A percentile compares a stretch with the other conserved stretches of the same genome.
Evolutionary conservation across 2,797 vertebrate genomes (phyloP).

Genomic region (Oophaga sylvatica): DNA sequence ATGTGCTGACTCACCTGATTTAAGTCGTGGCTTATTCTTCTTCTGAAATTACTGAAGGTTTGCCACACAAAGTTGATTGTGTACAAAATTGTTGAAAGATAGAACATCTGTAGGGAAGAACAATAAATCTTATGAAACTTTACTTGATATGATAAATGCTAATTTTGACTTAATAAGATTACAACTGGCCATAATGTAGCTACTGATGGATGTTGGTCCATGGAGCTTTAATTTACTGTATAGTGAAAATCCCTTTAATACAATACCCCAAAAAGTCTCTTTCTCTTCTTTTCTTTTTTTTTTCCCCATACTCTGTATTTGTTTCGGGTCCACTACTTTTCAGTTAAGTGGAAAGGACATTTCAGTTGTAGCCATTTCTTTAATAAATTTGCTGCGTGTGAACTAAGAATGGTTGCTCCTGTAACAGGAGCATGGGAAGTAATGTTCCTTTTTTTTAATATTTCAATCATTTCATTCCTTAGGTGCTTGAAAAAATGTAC

Average conservation of each 20-base stretch:
- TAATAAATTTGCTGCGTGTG: too few relatives aligned
- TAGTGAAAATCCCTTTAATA: too few relatives aligned
- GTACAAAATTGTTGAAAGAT: slow-evolving; percentile 85
- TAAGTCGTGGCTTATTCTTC: slow-evolving; percentile 73
- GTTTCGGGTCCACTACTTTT: too few relatives aligned
- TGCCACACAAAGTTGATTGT: slow-evolving; percentile 87
- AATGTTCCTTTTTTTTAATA: background rate
- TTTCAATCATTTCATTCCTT: background rate
- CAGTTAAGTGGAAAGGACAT: too few relatives aligned
- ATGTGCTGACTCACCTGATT: background rate
- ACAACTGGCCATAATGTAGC: background rate
- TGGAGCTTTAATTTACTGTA: too few relatives aligned
- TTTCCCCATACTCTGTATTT: too few relatives aligned
- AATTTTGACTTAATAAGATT: background rate
- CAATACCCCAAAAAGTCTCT: too few relatives aligned
- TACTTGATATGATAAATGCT: background rate
- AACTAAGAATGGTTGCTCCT: background rate
- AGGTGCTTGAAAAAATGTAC: background rate
- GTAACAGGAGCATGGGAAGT: background rate
- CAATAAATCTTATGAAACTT: background rate
- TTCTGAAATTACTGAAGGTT: slow-evolving; percentile 77
- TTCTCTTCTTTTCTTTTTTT: too few relatives aligned
- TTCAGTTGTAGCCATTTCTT: too few relatives aligned
- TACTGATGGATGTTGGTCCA: background rate
- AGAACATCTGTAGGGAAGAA: slow-evolving; percentile 78